Conservation (phyloP, 1,140 invertebrate species). For the Halesus radiatus region DNA sequence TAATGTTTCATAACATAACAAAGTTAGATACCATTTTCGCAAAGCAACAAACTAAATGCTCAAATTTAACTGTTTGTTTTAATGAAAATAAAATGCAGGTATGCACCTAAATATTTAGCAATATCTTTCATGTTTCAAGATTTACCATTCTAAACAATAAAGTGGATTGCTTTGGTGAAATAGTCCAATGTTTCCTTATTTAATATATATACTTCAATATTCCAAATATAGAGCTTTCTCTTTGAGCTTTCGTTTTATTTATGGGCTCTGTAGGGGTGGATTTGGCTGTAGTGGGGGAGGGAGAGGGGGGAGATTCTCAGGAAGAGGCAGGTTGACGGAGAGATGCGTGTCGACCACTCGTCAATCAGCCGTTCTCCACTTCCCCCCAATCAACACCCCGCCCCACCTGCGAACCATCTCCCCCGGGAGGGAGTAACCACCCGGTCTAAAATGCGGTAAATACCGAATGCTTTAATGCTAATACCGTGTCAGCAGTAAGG, state of each 20-base stretch:
- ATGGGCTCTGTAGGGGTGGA: constrained; percentile 5
- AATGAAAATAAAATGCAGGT: no score
- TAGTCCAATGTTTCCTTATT: no score
- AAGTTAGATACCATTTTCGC: no score
- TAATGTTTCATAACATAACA: no score
- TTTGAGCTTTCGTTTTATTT: constrained; percentile 15
- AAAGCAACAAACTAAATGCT: no score
- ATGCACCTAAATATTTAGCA: no score
- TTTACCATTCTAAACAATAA: no score
- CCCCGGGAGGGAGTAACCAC: not conserved
- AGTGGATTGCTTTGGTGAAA: no score
- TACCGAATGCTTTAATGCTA: not conserved
- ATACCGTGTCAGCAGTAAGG: not conserved
- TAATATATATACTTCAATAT: not conserved
- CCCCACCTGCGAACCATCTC: not conserved
- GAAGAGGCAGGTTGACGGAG: constrained; percentile 41
- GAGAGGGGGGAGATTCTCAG: not conserved
- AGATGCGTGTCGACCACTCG: constrained; percentile 47
- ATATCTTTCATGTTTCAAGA: no score
- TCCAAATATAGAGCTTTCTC: not conserved
- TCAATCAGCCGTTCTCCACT: constrained; percentile 36
- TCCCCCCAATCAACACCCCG: constrained; percentile 18
- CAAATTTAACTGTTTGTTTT: no score
- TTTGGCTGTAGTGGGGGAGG: not conserved
- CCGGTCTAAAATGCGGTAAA: not conserved